phyloP scores from a whole-genome alignment of 2,113 vertebrate genomes.

The Meleagris gallopavo region DNA sequence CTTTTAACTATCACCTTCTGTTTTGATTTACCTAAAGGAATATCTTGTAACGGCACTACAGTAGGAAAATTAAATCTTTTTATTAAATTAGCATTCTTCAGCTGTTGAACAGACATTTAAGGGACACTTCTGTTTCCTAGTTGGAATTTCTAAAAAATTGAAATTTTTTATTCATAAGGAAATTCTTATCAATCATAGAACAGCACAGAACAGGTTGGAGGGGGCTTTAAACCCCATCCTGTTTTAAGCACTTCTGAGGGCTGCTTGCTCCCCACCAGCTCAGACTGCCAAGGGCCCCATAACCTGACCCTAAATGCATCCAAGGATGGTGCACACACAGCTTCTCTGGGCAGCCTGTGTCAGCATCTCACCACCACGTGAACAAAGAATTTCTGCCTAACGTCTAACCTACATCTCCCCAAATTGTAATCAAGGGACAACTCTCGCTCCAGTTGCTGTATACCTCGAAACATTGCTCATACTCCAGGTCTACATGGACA shows the following conservation, averaged over 20 bases:
- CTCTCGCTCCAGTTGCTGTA: neutral
- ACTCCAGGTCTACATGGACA: fast-evolving
- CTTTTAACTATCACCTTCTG: neutral
- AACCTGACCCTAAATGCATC: neutral
- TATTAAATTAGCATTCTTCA: neutral
- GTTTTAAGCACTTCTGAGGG: no score
- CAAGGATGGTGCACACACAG: neutral
- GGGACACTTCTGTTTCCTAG: neutral
- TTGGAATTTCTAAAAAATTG: neutral
- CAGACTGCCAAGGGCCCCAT: neutral
- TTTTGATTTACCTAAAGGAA: neutral
- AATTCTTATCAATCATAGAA: neutral
- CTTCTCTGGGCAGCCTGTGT: neutral
- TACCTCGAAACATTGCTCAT: neutral
- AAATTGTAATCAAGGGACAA: neutral
- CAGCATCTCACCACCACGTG: neutral
- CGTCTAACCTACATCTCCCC: neutral
- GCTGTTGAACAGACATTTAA: neutral
- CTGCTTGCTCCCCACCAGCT: neutral
- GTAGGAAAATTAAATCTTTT: neutral
- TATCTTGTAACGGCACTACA: neutral
- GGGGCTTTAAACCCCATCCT: neutral
- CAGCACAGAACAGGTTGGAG: neutral
- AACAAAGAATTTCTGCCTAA: neutral
- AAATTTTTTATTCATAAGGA: neutral